Evolutionary conservation across 1,140 invertebrate species (phyloP).

Genomic region (Acromyrmex heyeri): DNA sequence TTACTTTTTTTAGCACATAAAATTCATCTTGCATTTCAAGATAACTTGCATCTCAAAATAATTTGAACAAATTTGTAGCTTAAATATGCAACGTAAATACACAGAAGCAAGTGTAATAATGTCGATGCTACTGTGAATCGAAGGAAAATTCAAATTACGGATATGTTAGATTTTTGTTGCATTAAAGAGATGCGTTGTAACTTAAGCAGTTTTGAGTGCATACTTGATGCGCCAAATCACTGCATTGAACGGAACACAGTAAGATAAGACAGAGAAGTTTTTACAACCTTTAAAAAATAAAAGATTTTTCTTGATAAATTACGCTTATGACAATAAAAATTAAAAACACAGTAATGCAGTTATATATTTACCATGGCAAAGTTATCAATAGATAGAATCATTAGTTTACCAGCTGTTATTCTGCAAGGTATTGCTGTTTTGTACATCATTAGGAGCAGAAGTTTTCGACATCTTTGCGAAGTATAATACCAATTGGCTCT

Average conservation of each 20-base stretch:
- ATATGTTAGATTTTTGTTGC: neutral
- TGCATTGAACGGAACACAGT: neutral
- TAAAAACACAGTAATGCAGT: neutral
- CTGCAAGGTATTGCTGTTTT: neutral
- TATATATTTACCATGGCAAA: neutral
- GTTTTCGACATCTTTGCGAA: slow-evolving; percentile 6
- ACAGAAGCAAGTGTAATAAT: too few relatives aligned
- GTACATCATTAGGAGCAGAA: slow-evolving; percentile 2
- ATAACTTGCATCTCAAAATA: too few relatives aligned
- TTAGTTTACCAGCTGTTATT: slow-evolving; percentile 7
- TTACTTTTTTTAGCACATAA: too few relatives aligned
- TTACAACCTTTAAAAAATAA: neutral
- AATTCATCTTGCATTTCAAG: too few relatives aligned
- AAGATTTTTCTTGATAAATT: neutral
- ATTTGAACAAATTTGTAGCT: too few relatives aligned
- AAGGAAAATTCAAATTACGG: neutral
- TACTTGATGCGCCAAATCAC: neutral
- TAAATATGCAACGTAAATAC: too few relatives aligned
- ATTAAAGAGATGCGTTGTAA: neutral
- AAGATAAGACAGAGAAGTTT: neutral
- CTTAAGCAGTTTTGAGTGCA: neutral
- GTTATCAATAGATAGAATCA: neutral
- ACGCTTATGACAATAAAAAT: neutral
- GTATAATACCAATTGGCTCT: neutral
- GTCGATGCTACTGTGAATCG: neutral